phyloP scores from a whole-genome alignment of 2,888 invertebrate genomes.

The Eupithecia inturbata region DNA sequence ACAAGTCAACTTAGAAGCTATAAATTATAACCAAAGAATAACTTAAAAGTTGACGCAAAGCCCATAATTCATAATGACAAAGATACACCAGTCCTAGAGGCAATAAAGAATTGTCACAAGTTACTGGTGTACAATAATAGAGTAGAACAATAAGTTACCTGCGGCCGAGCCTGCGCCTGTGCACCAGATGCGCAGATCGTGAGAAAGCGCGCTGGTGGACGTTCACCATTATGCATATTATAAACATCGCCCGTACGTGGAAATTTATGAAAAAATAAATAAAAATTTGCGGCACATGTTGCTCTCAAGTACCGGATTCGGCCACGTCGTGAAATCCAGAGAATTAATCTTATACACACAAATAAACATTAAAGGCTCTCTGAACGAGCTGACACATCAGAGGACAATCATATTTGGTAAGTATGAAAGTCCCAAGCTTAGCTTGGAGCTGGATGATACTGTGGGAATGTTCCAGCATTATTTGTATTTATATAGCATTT shows the following conservation, averaged over 20 bases:
- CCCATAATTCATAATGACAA: neutral
- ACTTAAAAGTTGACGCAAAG: neutral
- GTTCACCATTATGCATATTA: slow-evolving; percentile 21
- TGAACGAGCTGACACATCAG: too few species aligned
- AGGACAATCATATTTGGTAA: too few species aligned
- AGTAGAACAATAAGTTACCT: slow-evolving; percentile 58
- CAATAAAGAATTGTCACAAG: slow-evolving; percentile 41
- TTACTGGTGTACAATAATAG: neutral
- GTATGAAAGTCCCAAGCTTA: too few species aligned
- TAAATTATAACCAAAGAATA: neutral
- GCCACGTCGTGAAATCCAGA: neutral
- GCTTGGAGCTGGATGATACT: too few species aligned
- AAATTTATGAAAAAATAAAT: slow-evolving; percentile 24
- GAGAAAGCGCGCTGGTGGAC: slow-evolving; percentile 39
- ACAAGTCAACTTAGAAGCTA: neutral
- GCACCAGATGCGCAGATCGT: slow-evolving; percentile 55
- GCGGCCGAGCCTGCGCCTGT: slow-evolving; percentile 47
- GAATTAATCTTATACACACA: neutral
- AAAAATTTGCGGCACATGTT: slow-evolving; percentile 20
- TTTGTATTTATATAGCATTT: too few species aligned
- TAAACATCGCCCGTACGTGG: slow-evolving; percentile 31
- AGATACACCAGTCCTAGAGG: slow-evolving; percentile 12
- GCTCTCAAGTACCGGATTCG: neutral
- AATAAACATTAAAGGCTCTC: too few species aligned
- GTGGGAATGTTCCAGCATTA: too few species aligned